Evolutionary conservation across 2,797 vertebrate species (phyloP), one percentile per base, ranked within the genome.

Genomic region (Orientallactaga sibirica): DNA sequence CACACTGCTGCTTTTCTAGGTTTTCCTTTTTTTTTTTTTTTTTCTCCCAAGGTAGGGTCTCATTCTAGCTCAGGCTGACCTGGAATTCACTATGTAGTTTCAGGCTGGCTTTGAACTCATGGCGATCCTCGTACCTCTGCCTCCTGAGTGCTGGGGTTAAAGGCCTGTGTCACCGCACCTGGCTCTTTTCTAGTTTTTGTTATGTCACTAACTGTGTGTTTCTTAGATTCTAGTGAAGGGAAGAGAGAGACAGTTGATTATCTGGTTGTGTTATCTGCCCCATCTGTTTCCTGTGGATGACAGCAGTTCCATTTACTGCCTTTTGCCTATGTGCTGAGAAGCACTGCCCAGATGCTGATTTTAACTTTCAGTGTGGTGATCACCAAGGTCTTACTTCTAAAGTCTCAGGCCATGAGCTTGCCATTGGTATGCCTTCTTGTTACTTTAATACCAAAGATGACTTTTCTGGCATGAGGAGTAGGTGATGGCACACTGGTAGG

Each of bases 231-330:
- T 81, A 37, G 64, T 41, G 80, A 77, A 78, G 70, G 61, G 84
- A 88, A 85, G 94, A 73, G 48, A 62, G 68, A 88, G 78, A n/a
- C 80, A 73, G 92, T 91, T 89, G 87, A 67, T 93, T 80, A 67
- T 87, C 84, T 78, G 79, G 77, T 83, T 91, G 84, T 76, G 9
- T 75, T 94, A 73, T 66, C 80, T 18, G 62, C 25, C 58, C 73
- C 91, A 61, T 93, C 94, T 90, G 95, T 82, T 97, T 96, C 91
- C 93, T 94, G 74, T 87, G 7, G 68, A 29, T 86, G 89, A 68
- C 58, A 86, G 55, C 64, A 83, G 9, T 84, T 96, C 94, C 48
- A 61, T 58, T 7, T 22, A 8, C 5, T 77, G 70, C 67, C 37
- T 55, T 62, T 87, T 81, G 70, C 22, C 71, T 27, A 0, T 20